phyloP scores from a whole-genome alignment of 2,888 invertebrate species.

The Atethmia centrago region DNA sequence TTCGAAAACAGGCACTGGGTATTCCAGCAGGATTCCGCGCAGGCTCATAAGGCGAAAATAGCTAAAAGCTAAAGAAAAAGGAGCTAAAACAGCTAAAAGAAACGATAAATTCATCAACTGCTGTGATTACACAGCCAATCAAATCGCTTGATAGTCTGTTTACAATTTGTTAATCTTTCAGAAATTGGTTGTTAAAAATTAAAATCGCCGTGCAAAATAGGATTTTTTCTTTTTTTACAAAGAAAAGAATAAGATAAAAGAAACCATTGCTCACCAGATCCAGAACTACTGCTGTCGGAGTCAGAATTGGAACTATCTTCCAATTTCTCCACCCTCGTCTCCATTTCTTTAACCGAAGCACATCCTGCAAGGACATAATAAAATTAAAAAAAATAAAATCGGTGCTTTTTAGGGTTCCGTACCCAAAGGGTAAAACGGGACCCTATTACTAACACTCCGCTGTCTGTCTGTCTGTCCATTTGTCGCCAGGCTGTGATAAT shows the following conservation, averaged over 20 bases:
- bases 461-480: no score
- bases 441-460: no score
- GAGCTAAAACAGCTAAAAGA: no score
- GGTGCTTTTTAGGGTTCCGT: no score
- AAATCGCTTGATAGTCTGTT: not conserved
- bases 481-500: no score
- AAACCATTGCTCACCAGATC: conserved; percentile 72
- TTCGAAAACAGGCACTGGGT: no score
- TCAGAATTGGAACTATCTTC: conserved; percentile 86
- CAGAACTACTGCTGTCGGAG: conserved; percentile 82
- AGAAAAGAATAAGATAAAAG: not conserved
- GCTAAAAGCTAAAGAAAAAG: no score
- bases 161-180: not conserved
- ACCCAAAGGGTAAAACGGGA: no score
- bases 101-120: not conserved
- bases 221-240: not conserved
- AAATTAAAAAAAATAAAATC: no score
- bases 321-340: conserved; percentile 81
- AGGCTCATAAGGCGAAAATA: no score
- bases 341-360: conserved; percentile 79
- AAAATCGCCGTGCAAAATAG: not conserved
- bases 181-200: not conserved
- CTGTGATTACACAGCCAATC: not conserved
- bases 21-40: no score
- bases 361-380: conserved; percentile 70